A percentile compares a stretch with the other conserved stretches of the same genome.
phyloP scores from a whole-genome alignment of 2,113 vertebrate species.

The Xenotilapia leptura region DNA sequence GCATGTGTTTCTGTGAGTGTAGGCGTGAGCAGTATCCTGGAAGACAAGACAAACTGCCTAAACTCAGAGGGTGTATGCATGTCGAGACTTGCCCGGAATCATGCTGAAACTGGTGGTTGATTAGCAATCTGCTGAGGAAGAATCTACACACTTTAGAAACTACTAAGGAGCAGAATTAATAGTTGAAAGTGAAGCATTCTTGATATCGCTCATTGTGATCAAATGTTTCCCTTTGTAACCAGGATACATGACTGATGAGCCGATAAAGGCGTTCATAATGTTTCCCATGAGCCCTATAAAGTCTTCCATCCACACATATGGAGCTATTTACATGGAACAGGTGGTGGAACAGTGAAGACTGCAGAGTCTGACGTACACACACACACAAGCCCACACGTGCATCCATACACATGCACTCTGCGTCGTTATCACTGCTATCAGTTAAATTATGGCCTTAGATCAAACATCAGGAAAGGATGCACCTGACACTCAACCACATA shows the following conservation, averaged over 20 bases:
- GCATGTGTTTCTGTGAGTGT: background rate
- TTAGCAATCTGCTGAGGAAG: background rate
- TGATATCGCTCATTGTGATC: background rate
- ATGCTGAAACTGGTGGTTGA: background rate
- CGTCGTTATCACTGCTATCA: conserved; percentile 19
- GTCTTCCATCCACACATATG: conserved; percentile 35
- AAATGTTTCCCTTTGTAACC: background rate
- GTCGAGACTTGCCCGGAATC: background rate
- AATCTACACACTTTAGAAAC: background rate
- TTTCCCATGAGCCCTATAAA: conserved; percentile 39
- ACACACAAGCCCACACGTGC: background rate
- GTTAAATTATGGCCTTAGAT: conserved; percentile 42
- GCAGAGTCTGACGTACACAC: conserved; percentile 1
- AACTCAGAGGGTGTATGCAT: background rate
- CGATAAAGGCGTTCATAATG: conserved; percentile 16
- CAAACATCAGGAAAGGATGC: conserved; percentile 47
- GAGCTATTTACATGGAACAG: conserved; percentile 51
- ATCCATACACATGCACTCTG: background rate
- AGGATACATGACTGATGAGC: conserved; percentile 5
- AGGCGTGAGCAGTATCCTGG: background rate
- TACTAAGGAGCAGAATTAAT: background rate
- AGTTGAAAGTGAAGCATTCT: background rate
- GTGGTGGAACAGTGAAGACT: conserved; percentile 24
- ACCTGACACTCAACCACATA: conserved; percentile 25
- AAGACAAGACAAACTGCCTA: background rate